Base-by-base conservation (phyloP, 2,113 vertebrate genomes). In the Antennarius striatus region DNA sequence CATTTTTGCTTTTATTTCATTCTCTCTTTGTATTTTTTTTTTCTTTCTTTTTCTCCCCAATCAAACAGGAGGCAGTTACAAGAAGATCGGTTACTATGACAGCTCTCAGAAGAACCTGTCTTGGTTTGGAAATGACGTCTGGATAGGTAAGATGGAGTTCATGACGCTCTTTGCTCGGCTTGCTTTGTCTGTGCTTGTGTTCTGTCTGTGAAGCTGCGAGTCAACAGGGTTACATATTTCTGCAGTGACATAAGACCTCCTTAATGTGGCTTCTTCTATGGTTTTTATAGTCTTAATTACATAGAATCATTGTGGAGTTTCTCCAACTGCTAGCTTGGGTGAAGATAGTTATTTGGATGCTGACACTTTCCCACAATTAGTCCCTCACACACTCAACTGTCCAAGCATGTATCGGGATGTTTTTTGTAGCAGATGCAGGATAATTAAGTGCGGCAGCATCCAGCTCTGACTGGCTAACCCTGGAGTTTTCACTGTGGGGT, bases 11-110 rank as follows among this genome's bases (percentile, higher is more conserved):
- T 49, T 65, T 28, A 32, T 57, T 57, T 64, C 12, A 10, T 32
- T 28, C 15, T n/a, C 46, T 57, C 32, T 9, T 43, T 50, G 6
- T 4, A 0, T 48, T 13, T 56, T 40, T 45, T 8, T 8, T 58
- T 39, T 12, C 28, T 60, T 28, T 50, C 12, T 59, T 16, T 45
- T 15, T 36, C 32, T 36, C 32, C 32, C 28, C 29, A 22, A 53
- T 15, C 22, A 28, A 64, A 36, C 60, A 96, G 96, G 94, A 36
- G 95, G 95, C 0, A 92, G 93, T 59, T 97, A 97, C 63, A 96
- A 95, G 92, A 96, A 97, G 92, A 97, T 97, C 0, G 95, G 96
- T 16, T 97, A 96, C 88, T 96, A 96, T 12, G 96, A 97, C 92
- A 96, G 95, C 90, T 96, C 95, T 15, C 95, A 97, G 84, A 95